Percentiles rank a stretch among this genome's conserved stretches.
Conservation (phyloP, 2,797 vertebrate genomes). For the Scolopax rusticola region DNA sequence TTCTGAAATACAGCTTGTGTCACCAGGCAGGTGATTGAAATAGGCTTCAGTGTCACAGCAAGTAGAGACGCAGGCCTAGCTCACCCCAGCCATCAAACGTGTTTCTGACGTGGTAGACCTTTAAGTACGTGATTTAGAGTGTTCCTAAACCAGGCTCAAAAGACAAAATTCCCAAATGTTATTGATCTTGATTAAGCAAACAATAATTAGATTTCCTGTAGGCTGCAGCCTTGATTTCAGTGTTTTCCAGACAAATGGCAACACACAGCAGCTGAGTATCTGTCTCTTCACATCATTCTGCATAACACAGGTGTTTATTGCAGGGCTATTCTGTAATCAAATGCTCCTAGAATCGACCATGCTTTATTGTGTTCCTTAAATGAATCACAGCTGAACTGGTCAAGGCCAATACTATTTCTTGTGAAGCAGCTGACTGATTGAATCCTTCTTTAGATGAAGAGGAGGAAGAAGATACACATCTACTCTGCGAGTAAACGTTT, state of each 20-base stretch:
- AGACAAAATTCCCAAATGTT: background rate
- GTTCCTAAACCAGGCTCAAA: background rate
- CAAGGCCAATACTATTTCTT: background rate
- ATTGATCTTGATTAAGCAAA: background rate
- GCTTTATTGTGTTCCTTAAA: background rate
- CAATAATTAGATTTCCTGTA: background rate
- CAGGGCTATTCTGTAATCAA: background rate
- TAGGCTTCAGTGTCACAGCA: background rate
- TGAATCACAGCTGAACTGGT: background rate
- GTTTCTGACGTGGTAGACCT: background rate
- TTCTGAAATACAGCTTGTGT: background rate
- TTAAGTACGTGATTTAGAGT: background rate
- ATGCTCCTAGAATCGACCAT: background rate
- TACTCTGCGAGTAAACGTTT: background rate
- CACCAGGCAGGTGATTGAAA: background rate
- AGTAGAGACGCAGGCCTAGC: background rate
- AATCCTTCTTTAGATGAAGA: background rate
- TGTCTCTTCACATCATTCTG: fast-evolving
- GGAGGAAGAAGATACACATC: background rate
- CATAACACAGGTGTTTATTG: background rate
- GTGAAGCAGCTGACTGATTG: background rate
- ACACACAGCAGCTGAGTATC: background rate
- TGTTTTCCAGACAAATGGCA: background rate
- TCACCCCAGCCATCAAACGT: background rate
- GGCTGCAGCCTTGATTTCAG: background rate